Conservation (phyloP, 2,113 vertebrate species). For the Grammomys dolichurus region DNA sequence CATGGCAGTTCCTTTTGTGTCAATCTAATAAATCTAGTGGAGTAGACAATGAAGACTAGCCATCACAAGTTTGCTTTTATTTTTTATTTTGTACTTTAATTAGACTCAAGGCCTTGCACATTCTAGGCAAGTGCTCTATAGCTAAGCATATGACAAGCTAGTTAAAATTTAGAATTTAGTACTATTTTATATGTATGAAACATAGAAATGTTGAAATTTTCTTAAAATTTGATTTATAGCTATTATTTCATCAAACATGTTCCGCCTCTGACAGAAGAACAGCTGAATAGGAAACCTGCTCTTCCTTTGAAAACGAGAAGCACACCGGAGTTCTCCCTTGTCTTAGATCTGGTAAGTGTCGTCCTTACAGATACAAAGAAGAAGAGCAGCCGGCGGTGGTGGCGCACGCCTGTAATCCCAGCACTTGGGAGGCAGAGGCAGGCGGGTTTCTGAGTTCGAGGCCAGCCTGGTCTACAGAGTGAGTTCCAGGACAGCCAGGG, state of each 20-base stretch:
- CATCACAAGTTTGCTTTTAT: background rate
- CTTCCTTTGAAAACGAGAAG: conserved; percentile 98
- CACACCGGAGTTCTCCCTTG: conserved; percentile 98
- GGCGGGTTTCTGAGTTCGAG: too few relatives aligned
- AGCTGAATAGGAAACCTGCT: conserved; percentile 98
- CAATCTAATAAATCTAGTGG: background rate
- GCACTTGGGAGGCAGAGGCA: too few relatives aligned
- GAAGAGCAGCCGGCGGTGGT: background rate
- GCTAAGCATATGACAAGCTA: background rate
- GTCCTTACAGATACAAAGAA: background rate
- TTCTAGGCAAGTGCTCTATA: background rate
- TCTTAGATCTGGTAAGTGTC: conserved; percentile 95
- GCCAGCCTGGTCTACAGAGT: too few relatives aligned
- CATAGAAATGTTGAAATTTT: conserved; percentile 69
- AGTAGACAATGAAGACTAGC: background rate
- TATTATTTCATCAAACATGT: conserved; percentile 99
- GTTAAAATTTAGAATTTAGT: conserved; percentile 59
- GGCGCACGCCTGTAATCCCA: too few relatives aligned
- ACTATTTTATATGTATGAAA: conserved; percentile 40
- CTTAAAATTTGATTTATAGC: conserved; percentile 85
- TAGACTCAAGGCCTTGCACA: background rate
- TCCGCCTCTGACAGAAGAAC: conserved; percentile 98
- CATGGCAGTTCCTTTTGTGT: background rate
- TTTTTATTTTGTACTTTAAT: background rate
- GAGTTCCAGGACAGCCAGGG: too few relatives aligned